Evolutionary conservation across 2,113 vertebrate genomes (phyloP).

Genomic region (Euleptes europaea): DNA sequence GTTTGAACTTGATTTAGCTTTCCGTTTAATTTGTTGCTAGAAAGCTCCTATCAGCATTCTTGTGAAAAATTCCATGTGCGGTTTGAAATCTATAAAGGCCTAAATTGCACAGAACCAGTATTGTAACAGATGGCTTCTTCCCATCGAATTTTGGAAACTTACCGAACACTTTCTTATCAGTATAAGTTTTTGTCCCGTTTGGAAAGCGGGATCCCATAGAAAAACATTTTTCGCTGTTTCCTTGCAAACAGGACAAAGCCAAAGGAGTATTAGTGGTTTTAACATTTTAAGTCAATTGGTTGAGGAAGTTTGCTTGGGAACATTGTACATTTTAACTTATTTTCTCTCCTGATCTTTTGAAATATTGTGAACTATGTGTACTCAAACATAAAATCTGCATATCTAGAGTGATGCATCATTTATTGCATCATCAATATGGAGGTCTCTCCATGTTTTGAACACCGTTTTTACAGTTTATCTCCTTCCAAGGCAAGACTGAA

Average conservation of each 20-base stretch:
- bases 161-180: not conserved
- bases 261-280: too few relatives aligned
- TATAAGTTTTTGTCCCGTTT: not conserved
- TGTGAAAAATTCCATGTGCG: not conserved
- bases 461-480: not conserved
- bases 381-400: not conserved
- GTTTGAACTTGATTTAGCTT: not conserved
- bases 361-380: not conserved
- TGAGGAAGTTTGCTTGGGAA: too few relatives aligned
- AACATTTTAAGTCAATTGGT: too few relatives aligned
- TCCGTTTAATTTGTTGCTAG: not conserved
- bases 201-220: not conserved
- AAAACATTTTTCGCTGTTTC: not conserved
- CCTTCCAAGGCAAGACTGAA: not conserved
- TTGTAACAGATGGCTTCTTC: not conserved
- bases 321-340: not conserved
- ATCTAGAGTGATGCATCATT: not conserved
- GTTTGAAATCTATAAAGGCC: not conserved
- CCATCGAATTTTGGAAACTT: not conserved
- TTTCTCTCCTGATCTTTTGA: not conserved
- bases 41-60: not conserved
- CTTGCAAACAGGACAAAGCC: too few relatives aligned
- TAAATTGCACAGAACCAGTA: not conserved
- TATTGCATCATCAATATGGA: not conserved
- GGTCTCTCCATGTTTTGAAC: not conserved